Conservation (phyloP, 1,140 invertebrate genomes). For the Lethrus apterus region DNA sequence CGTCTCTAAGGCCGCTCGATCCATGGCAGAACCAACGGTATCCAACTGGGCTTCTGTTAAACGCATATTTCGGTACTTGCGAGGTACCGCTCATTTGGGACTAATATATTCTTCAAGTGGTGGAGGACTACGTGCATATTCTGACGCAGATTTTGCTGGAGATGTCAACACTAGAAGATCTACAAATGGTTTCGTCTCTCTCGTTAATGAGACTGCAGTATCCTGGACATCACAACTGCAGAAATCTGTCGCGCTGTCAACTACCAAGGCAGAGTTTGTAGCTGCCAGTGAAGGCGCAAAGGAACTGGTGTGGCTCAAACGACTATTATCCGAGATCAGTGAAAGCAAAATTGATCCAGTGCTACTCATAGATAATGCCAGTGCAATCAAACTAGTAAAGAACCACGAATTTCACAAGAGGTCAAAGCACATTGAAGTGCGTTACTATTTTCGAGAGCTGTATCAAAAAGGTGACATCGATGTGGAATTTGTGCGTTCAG, state of each 20-base stretch:
- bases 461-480: too few relatives aligned
- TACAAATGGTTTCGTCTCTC: constrained; percentile 30
- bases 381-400: constrained; percentile 30
- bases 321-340: too few relatives aligned
- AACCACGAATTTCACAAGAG: constrained; percentile 30
- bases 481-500: too few relatives aligned
- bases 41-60: constrained; percentile 11
- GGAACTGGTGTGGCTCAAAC: constrained; percentile 30
- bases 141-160: constrained; percentile 38
- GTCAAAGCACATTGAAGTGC: constrained; percentile 36
- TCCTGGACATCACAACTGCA: constrained; percentile 32
- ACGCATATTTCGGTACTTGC: constrained; percentile 5
- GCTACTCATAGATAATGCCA: too few relatives aligned
- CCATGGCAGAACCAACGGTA: constrained; percentile 1
- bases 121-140: constrained; percentile 28
- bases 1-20: too few relatives aligned
- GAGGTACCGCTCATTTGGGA: constrained; percentile 2
- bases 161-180: constrained; percentile 32
- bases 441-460: constrained; percentile 31
- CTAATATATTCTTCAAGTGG: neutral
- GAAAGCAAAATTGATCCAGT: too few relatives aligned
- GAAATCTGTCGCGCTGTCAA: constrained; percentile 16
- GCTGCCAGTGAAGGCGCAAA: constrained; percentile 25
- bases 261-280: constrained; percentile 25
- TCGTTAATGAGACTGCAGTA: constrained; percentile 28